Evolutionary conservation across 2,113 vertebrate species (phyloP).

Genomic region (Peromyscus leucopus): DNA sequence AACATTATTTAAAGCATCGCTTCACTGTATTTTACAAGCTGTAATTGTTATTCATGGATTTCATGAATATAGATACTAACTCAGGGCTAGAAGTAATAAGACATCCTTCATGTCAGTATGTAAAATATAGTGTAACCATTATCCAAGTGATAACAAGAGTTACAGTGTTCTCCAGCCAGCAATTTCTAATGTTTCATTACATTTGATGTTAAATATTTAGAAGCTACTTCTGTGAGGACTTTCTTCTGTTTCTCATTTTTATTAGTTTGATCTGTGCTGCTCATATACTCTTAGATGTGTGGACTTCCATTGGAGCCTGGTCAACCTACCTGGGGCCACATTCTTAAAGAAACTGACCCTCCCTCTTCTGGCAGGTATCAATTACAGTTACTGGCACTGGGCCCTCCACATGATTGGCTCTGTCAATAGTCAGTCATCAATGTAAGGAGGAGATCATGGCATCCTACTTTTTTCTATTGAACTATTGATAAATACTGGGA

Average conservation of each 20-base stretch:
- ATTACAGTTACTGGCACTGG: neutral
- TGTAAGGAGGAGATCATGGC: neutral
- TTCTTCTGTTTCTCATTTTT: neutral
- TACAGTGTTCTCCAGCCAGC: neutral
- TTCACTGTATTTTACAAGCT: neutral
- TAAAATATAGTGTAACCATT: neutral
- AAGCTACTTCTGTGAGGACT: neutral
- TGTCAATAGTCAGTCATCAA: neutral
- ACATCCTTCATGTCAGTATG: neutral
- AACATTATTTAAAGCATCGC: neutral
- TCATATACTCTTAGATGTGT: neutral
- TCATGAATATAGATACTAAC: neutral
- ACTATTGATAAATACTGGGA: neutral
- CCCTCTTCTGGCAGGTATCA: neutral
- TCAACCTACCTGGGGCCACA: neutral
- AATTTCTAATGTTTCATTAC: neutral
- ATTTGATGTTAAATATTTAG: neutral
- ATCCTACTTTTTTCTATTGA: neutral
- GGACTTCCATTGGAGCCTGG: neutral
- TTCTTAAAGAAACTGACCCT: neutral
- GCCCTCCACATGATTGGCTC: neutral
- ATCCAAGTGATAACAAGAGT: neutral
- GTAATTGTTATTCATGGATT: neutral
- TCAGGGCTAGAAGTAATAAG: neutral
- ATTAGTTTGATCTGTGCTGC: neutral